phyloP scores from a whole-genome alignment of 2,888 invertebrate species.

The Drosophila heteroneura region DNA sequence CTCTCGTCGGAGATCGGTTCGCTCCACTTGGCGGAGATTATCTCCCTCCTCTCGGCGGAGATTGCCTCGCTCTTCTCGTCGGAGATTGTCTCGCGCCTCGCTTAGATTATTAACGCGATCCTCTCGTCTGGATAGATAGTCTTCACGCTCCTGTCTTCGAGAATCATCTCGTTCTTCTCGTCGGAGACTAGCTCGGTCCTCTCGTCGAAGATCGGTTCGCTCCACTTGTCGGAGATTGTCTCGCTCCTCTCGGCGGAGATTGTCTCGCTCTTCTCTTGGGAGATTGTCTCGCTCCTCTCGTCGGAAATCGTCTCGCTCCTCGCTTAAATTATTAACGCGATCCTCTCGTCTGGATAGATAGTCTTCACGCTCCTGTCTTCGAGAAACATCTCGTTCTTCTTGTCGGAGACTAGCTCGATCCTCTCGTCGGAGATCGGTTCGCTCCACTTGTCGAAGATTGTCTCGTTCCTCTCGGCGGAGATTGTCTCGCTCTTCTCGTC shows the following conservation, averaged over 20 bases:
- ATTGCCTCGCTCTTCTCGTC: too few relatives aligned
- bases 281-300: too few relatives aligned
- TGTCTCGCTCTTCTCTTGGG: background rate
- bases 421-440: background rate
- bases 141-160: too few relatives aligned
- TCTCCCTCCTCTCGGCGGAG: too few relatives aligned
- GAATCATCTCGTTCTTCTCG: background rate
- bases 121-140: too few relatives aligned
- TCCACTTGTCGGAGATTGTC: slow-evolving; percentile 1
- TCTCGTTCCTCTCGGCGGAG: background rate
- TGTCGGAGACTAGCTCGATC: background rate
- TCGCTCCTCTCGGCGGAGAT: background rate
- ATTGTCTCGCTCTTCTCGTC: too few relatives aligned
- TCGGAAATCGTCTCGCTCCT: background rate
- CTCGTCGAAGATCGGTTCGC: background rate
- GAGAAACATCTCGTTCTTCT: background rate
- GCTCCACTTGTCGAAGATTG: background rate
- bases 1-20: background rate
- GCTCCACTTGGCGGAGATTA: too few relatives aligned
- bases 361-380: too few relatives aligned
- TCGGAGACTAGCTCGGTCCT: background rate
- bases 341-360: too few relatives aligned
- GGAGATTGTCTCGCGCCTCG: background rate
- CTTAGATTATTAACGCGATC: too few relatives aligned
- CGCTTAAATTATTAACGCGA: too few relatives aligned